Percentiles rank a stretch among this genome's conserved stretches.
These are phyloP conservation scores for Bostrychus sinensis DNA, from an alignment of 2,113 vertebrate species.

Conservation along the genomic window DNA sequence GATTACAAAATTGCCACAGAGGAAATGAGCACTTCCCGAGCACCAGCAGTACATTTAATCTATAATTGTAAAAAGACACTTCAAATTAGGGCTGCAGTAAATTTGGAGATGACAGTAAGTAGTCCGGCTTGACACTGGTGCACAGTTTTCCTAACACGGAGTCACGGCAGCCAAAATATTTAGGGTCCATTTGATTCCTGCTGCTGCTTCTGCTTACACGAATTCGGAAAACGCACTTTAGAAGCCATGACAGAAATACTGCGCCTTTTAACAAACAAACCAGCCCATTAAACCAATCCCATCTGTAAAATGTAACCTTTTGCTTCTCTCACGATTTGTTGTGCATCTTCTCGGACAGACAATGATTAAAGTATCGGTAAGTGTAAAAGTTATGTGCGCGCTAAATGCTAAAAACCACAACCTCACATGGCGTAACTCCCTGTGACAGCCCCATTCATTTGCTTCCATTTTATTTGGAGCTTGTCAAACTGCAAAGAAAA, in stretches of 20 bases:
- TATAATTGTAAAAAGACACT: neutral
- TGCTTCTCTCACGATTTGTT: conserved; percentile 27
- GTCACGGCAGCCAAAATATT: conserved; percentile 8
- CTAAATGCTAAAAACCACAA: conserved; percentile 66
- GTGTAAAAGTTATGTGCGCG: neutral
- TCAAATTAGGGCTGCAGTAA: neutral
- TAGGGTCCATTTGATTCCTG: conserved; percentile 10
- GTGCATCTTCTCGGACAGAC: conserved; percentile 39
- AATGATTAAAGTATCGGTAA: conserved; percentile 37
- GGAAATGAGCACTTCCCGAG: conserved; percentile 2
- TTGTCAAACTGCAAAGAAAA: conserved; percentile 67
- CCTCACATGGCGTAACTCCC: conserved; percentile 66
- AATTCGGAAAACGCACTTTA: conserved; percentile 24
- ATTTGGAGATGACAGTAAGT: neutral
- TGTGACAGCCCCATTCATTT: conserved; percentile 78
- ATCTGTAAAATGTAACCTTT: conserved; percentile 53
- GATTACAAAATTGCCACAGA: neutral
- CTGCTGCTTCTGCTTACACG: conserved; percentile 11
- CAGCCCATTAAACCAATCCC: conserved; percentile 51
- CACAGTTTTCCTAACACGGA: conserved; percentile 9
- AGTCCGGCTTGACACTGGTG: neutral
- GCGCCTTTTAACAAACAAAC: conserved; percentile 61
- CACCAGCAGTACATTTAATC: neutral
- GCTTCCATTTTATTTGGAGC: conserved; percentile 77
- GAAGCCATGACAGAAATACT: conserved; percentile 41